Conservation (phyloP, 2,113 vertebrate genomes). For the Amblyornis subalaris region DNA sequence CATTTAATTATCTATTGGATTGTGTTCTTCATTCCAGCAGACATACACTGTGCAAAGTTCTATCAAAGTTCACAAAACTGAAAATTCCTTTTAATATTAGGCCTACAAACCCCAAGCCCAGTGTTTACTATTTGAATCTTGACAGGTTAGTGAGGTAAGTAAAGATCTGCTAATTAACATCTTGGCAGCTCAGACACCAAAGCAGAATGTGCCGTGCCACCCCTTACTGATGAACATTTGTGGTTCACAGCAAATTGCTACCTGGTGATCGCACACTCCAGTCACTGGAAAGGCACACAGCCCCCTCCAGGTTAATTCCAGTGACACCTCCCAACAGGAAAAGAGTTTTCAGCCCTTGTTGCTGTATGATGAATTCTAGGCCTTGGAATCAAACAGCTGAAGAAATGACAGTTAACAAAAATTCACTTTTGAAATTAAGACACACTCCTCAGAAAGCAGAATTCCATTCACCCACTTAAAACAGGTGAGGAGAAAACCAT, state of each 20-base stretch:
- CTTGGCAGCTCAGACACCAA: background rate
- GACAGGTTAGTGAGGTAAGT: background rate
- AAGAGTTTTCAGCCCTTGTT: background rate
- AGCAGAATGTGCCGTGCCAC: background rate
- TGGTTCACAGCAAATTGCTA: background rate
- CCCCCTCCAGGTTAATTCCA: background rate
- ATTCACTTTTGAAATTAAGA: background rate
- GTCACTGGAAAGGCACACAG: background rate
- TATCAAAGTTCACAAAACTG: background rate
- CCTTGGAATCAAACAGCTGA: background rate
- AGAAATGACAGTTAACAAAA: background rate
- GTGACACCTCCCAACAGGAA: background rate
- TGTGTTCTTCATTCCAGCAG: background rate
- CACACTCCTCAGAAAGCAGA: background rate
- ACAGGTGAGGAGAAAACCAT: background rate
- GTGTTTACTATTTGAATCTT: background rate
- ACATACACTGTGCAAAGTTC: background rate
- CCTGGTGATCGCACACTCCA: fast-evolving
- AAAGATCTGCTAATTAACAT: background rate
- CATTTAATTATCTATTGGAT: background rate
- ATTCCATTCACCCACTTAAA: background rate
- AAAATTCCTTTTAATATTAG: background rate
- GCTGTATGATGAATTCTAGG: background rate
- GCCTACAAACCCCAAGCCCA: background rate
- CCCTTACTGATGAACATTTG: fast-evolving